phyloP scores from a whole-genome alignment of 2,797 vertebrate genomes.

The Helarctos malayanus region DNA sequence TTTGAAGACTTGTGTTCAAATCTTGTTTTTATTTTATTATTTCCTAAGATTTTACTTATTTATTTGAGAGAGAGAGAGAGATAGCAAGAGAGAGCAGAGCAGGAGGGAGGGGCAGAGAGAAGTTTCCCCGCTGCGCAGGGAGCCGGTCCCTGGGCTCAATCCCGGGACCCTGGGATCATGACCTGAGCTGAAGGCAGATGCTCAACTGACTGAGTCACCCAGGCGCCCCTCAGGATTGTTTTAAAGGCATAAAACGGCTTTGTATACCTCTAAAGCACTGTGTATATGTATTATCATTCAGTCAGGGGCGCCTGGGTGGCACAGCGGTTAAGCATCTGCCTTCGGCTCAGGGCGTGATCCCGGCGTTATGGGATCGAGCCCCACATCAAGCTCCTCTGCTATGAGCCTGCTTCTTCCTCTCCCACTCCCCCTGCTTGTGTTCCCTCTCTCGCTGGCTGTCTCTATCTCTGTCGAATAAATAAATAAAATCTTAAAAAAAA shows the following conservation, averaged over 20 bases:
- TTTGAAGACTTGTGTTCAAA: background rate
- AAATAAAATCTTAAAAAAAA: no score
- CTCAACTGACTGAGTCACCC: background rate
- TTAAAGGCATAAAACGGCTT: background rate
- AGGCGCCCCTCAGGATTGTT: background rate
- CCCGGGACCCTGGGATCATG: background rate
- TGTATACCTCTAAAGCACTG: background rate
- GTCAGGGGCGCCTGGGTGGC: no score
- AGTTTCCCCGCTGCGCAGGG: background rate
- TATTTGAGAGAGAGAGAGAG: background rate
- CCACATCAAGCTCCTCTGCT: no score
- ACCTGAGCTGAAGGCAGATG: background rate
- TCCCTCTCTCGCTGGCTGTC: no score
- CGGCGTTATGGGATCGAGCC: no score
- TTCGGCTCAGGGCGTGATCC: no score
- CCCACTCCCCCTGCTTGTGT: no score
- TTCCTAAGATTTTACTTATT: background rate
- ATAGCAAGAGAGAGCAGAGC: background rate
- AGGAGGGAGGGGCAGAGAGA: background rate
- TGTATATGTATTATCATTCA: background rate
- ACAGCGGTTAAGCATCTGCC: no score
- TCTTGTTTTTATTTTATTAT: background rate
- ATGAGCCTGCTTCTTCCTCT: no score
- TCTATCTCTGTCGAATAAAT: no score
- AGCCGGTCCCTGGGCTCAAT: fast-evolving